Base-by-base conservation (phyloP, 2,113 vertebrate genomes). In the Amphiprion ocellaris region DNA sequence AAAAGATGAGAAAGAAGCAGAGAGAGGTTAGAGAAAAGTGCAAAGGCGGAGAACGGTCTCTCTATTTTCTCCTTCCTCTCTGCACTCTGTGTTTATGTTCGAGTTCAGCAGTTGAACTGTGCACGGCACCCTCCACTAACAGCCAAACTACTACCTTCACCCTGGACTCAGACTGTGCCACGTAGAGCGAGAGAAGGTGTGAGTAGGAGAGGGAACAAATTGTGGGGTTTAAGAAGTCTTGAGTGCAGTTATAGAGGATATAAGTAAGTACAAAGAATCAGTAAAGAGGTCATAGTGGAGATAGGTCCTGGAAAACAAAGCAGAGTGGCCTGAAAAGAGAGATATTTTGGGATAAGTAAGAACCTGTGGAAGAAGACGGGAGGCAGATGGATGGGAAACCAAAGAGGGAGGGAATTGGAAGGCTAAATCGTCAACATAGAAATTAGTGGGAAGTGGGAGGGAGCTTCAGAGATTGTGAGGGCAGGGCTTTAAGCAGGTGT, bases 401-500 rank as follows among this genome's bases (percentile, higher is more conserved):
- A 69, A 39, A 62, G 8, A 16, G 68, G 63, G 61, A 30, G 16
- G 49, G 21, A 67, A 61, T 59, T 58, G 47, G 37, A 62, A 44
- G 74, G 84, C 62, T 26, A 39, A 58, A 66, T 59, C 62, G 14
- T 47, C 16, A 16, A 21, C 11, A 23, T 68, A 73, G 56, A 61
- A 26, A 37, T 78, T 33, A 54, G 54, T 10, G 54, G 30, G 47
- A 69, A 60, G 41, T 66, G 39, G 74, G 68, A 46, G 77, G 69
- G 11, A 68, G 69, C 21, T 56, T 58, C 1, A 53, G 21, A 26
- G 55, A 41, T 10, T 9, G 50, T n/a, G 71, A 65, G 86, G 86
- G 91, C 39, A 33, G 77, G 74, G 79, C 81, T 82, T 73, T 49
- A 75, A 46, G 84, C 93, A 94, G 93, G 94, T 94, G 89, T 86